A percentile compares a stretch with the other conserved stretches of the same genome.
phyloP scores from a whole-genome alignment of 2,888 invertebrate species.

The Apomyelois bistriatella region DNA sequence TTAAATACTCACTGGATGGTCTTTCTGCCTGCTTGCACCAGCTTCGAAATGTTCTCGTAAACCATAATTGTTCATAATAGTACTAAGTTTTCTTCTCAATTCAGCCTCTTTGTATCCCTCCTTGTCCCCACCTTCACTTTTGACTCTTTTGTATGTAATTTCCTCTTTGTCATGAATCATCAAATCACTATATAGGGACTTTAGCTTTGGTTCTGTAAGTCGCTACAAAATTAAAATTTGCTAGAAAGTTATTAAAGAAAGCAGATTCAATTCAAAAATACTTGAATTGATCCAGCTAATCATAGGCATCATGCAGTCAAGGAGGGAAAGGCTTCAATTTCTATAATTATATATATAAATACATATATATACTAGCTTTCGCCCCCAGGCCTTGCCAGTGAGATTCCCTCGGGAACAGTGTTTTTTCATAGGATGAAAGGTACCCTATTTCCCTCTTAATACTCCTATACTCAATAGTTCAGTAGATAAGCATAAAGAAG shows the following conservation, averaged over 20 bases:
- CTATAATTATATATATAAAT: too few relatives aligned
- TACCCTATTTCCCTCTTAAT: too few relatives aligned
- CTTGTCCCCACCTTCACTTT: constrained; percentile 91
- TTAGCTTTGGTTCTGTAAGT: constrained; percentile 89
- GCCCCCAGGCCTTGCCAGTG: too few relatives aligned
- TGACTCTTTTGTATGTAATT: constrained; percentile 88
- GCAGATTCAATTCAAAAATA: too few relatives aligned
- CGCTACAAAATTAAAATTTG: constrained; percentile 72
- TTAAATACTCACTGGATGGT: constrained; percentile 66
- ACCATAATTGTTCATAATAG: constrained; percentile 90
- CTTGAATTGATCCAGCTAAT: too few relatives aligned
- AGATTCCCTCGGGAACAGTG: too few relatives aligned
- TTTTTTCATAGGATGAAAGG: too few relatives aligned
- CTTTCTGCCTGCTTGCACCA: constrained; percentile 79
- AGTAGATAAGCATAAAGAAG: too few relatives aligned
- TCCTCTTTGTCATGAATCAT: constrained; percentile 97
- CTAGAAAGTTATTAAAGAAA: not conserved
- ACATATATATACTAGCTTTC: too few relatives aligned
- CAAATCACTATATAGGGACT: constrained; percentile 92
- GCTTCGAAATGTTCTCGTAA: constrained; percentile 90
- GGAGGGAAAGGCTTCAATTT: too few relatives aligned
- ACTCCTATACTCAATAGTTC: too few relatives aligned
- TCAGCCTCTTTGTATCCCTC: constrained; percentile 92
- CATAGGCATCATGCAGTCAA: too few relatives aligned
- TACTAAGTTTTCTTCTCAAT: constrained; percentile 87